A percentile compares a stretch with the other conserved stretches of the same genome.
These are phyloP conservation scores for Drosophila melanogaster DNA, from an alignment of 1,140 invertebrate genomes.

Conservation along the genomic window Release_6_plus_ISO1_MT NT_033777.3:19018001-19018500, in stretches of 20 bases:
- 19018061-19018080: slow-evolving; percentile 91
- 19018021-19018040: slow-evolving; percentile 92
- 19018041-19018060: slow-evolving; percentile 93
- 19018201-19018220: slow-evolving; percentile 51
- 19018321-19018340: slow-evolving; percentile 77
- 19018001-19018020: slow-evolving; percentile 95
- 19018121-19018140: slow-evolving; percentile 22
- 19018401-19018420: slow-evolving; percentile 79
- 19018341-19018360: slow-evolving; percentile 80
- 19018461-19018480: slow-evolving; percentile 69
- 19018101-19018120: slow-evolving; percentile 75
- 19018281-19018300: slow-evolving; percentile 44
- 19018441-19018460: slow-evolving; percentile 74
- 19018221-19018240: slow-evolving; percentile 81
- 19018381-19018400: slow-evolving; percentile 72
- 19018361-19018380: slow-evolving; percentile 49
- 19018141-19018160: slow-evolving; percentile 12
- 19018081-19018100: slow-evolving; percentile 84
- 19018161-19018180: slow-evolving; percentile 48
- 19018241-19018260: slow-evolving; percentile 75
- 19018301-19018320: slow-evolving; percentile 61
- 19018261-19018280: slow-evolving; percentile 57
- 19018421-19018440: slow-evolving; percentile 78
- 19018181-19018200: slow-evolving; percentile 70
- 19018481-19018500: slow-evolving; percentile 72